Percentiles rank a stretch among this genome's conserved stretches.
Conservation (phyloP, 2,888 invertebrate genomes). For the Cerceris ruficornis region DNA sequence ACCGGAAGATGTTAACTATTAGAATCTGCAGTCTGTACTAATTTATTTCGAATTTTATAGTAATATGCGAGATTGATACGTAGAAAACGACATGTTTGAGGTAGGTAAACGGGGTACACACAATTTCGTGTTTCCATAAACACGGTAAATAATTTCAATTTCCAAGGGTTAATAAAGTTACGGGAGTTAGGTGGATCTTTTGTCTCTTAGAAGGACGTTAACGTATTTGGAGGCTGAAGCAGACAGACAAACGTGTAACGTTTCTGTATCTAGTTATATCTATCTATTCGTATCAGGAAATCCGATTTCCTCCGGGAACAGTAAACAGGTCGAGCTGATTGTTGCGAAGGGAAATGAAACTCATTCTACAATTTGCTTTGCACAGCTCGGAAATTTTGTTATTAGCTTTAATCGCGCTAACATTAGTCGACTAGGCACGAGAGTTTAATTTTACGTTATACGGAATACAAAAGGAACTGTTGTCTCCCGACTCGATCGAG, state of each 20-base stretch:
- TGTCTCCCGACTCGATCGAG: too few relatives aligned
- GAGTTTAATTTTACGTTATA: background rate
- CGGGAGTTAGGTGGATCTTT: constrained; percentile 38
- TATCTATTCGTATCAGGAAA: constrained; percentile 59
- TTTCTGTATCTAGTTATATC: constrained; percentile 40
- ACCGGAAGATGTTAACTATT: too few relatives aligned
- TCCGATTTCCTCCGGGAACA: constrained; percentile 69
- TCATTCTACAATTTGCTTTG: constrained; percentile 53
- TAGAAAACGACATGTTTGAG: too few relatives aligned
- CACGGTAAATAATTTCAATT: constrained; percentile 22
- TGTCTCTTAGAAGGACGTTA: constrained; percentile 48
- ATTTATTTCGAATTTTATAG: too few relatives aligned
- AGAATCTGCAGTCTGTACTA: too few relatives aligned
- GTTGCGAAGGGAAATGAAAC: constrained; percentile 57
- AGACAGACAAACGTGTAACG: constrained; percentile 39
- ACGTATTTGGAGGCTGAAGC: constrained; percentile 41
- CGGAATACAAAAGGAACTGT: too few relatives aligned
- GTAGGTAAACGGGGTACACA: background rate
- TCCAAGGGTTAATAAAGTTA: constrained; percentile 31
- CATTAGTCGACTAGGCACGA: background rate
- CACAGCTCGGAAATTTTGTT: constrained; percentile 41
- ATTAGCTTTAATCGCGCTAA: constrained; percentile 20
- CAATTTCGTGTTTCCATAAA: constrained; percentile 10
- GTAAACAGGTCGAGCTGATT: constrained; percentile 58
- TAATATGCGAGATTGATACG: too few relatives aligned